Evolutionary conservation across 2,888 invertebrate genomes (phyloP), one percentile per base, ranked within the genome.

Genomic region (Mesochorus sp.): DNA sequence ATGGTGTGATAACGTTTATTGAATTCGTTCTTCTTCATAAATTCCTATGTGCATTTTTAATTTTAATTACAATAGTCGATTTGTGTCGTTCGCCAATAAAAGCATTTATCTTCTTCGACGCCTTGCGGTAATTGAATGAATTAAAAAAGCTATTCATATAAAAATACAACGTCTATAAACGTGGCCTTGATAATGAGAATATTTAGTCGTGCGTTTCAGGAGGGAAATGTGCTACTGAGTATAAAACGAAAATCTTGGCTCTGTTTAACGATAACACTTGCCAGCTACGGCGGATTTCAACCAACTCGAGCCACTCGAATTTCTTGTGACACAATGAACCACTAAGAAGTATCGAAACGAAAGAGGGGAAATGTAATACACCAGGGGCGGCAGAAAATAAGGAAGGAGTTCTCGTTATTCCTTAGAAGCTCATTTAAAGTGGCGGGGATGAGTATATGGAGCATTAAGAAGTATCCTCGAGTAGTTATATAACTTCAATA

Each of bases 111-210:
- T n/a, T n/a, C n/a, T n/a, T n/a, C n/a, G n/a, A n/a, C n/a, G n/a
- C n/a, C n/a, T n/a, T n/a, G n/a, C n/a, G n/a, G n/a, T n/a, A n/a
- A n/a, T n/a, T n/a, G n/a, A n/a, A n/a, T n/a, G n/a, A n/a, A n/a
- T n/a, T n/a, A n/a, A n/a, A n/a, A n/a, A n/a, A n/a, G n/a, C n/a
- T n/a, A n/a, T n/a, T n/a, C n/a, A n/a, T n/a, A n/a, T n/a, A n/a
- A n/a, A n/a, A n/a, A n/a, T n/a, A n/a, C n/a, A n/a, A n/a, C n/a
- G n/a, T n/a, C n/a, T 3, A 24, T 4, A 2, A 12, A 31, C 14
- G 14, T 37, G 64, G 14, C 70, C 70, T 70, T 70, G 49, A 10
- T 1, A 70, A 59, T 53, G 59, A 59, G 59, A 70, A 70, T 39
- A 49, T 67, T 49, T 19, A 39, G 26, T 49, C 39, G 59, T 37